These are phyloP conservation scores for Sakesphorus luctuosus DNA, from an alignment of 2,113 vertebrate genomes.

Conservation along the genomic window DNA sequence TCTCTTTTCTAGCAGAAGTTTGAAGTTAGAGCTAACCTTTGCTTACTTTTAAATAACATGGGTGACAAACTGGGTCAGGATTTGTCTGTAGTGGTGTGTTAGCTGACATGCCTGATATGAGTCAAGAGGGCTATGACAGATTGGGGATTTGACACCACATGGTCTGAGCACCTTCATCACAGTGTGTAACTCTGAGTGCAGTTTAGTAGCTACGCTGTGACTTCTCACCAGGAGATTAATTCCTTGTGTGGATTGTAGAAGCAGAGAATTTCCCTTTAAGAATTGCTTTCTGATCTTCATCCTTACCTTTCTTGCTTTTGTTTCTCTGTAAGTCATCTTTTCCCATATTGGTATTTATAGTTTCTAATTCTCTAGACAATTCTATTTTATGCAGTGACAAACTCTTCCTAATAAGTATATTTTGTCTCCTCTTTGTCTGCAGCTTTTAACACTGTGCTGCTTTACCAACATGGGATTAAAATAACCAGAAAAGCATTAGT, in stretches of 20 bases:
- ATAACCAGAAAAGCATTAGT: neutral
- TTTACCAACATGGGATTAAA: neutral
- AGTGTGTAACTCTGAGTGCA: rapidly evolving
- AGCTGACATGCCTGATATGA: neutral
- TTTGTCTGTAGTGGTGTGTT: neutral
- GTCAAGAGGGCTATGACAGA: neutral
- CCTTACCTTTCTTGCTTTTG: neutral
- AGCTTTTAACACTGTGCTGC: neutral
- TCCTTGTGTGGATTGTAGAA: rapidly evolving
- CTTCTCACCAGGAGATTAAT: neutral
- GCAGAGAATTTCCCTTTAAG: neutral
- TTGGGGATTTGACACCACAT: neutral
- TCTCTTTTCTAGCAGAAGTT: neutral
- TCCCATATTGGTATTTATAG: neutral
- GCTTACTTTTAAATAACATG: neutral
- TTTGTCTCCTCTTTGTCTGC: neutral
- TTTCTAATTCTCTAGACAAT: neutral
- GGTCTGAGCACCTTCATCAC: neutral
- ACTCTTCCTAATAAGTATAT: neutral
- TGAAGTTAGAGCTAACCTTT: neutral
- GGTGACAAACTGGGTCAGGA: neutral
- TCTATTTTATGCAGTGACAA: neutral
- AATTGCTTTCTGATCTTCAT: neutral
- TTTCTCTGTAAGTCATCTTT: neutral
- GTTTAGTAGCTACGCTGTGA: rapidly evolving